Evolutionary conservation across 37 sponge, comb jelly and placozoan species (phyloP).

Genomic region (Theonella swinhoei): DNA sequence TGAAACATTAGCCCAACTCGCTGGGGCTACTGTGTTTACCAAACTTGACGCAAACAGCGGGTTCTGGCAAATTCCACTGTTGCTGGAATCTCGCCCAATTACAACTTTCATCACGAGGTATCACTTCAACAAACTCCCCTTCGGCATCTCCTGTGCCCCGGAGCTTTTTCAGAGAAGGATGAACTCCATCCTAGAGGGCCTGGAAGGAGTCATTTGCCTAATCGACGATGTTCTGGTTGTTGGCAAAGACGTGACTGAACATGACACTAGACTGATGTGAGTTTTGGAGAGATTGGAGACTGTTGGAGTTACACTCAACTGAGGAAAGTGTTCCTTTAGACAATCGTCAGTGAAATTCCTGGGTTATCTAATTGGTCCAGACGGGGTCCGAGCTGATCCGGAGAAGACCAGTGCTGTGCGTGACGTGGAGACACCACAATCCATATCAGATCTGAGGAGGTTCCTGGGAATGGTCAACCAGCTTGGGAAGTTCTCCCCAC

Average conservation of each 20-base stretch:
- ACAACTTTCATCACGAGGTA: too few relatives aligned
- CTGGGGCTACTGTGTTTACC: too few relatives aligned
- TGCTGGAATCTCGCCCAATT: background rate
- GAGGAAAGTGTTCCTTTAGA: slow-evolving; percentile 20
- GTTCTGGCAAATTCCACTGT: slow-evolving; percentile 46
- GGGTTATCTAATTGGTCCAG: slow-evolving; percentile 24
- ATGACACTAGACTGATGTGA: background rate
- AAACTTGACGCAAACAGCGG: too few relatives aligned
- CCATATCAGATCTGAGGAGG: background rate
- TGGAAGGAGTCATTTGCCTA: slow-evolving; percentile 31
- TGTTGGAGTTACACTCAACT: slow-evolving; percentile 23
- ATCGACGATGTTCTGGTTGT: slow-evolving; percentile 38
- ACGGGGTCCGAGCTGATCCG: slow-evolving; percentile 2
- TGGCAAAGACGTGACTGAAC: background rate
- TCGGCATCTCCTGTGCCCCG: too few relatives aligned
- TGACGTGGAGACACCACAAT: too few relatives aligned
- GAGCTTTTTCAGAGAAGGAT: too few relatives aligned
- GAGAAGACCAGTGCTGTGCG: slow-evolving; percentile 29
- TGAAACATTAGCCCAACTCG: too few relatives aligned
- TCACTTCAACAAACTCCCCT: too few relatives aligned
- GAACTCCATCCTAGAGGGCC: slow-evolving; percentile 1
- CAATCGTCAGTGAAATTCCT: too few relatives aligned
- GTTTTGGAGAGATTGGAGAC: too few relatives aligned
- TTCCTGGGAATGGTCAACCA: background rate
- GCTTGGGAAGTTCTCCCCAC: too few relatives aligned